Conservation (phyloP, 2,888 invertebrate genomes). For the Dascillus cervinus region DNA sequence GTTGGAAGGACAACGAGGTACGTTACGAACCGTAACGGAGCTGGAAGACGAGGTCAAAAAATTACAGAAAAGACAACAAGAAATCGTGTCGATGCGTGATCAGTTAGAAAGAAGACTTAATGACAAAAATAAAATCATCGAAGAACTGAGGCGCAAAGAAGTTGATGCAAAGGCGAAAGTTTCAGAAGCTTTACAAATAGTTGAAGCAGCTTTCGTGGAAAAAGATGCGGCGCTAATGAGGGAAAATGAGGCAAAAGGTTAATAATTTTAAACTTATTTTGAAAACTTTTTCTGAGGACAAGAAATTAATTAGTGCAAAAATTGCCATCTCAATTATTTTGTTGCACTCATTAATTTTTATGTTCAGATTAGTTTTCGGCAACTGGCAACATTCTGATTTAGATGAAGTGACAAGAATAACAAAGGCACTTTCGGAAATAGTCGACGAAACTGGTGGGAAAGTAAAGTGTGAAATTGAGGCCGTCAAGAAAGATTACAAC, state of each 20-base stretch:
- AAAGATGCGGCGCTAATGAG: slow-evolving; percentile 47
- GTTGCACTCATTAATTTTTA: no score
- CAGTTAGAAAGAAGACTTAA: slow-evolving; percentile 42
- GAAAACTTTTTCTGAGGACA: background rate
- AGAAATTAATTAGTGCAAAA: background rate
- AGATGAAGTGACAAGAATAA: slow-evolving; percentile 51
- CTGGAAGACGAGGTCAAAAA: slow-evolving; percentile 45
- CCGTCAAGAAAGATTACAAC: slow-evolving; percentile 50
- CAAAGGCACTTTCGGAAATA: slow-evolving; percentile 45
- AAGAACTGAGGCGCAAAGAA: slow-evolving; percentile 42
- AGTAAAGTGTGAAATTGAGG: slow-evolving; percentile 52
- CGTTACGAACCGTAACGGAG: slow-evolving; percentile 40
- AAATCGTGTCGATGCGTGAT: slow-evolving; percentile 24
- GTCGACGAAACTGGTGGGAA: slow-evolving; percentile 50
- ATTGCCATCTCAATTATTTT: background rate
- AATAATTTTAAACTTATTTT: slow-evolving; percentile 3
- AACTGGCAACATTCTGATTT: slow-evolving; percentile 22
- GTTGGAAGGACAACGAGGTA: slow-evolving; percentile 46
- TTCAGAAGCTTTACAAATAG: slow-evolving; percentile 49
- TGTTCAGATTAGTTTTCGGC: no score
- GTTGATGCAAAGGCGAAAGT: slow-evolving; percentile 47
- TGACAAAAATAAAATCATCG: slow-evolving; percentile 37
- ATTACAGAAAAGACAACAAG: slow-evolving; percentile 40
- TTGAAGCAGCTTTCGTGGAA: slow-evolving; percentile 50
- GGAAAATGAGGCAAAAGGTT: slow-evolving; percentile 41